Percentiles rank a stretch among this genome's conserved stretches.
Conservation (phyloP, 92 coral and sea anemone genomes). For the Hydrozoanthus gracilis region DNA sequence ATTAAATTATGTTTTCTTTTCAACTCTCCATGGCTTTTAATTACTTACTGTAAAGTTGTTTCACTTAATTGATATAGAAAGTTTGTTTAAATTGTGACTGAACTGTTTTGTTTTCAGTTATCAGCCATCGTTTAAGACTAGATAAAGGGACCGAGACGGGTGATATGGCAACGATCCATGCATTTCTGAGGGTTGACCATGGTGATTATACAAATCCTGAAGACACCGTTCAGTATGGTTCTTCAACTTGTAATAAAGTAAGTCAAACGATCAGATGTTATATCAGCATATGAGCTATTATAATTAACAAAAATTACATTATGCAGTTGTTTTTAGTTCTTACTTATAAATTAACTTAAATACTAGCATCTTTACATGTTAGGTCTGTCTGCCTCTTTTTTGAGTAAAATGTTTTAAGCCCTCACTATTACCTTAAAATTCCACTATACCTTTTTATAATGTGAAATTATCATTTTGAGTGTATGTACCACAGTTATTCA, state of each 20-base stretch:
- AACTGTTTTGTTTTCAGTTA: slow-evolving; percentile 50
- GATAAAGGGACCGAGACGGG: slow-evolving; percentile 82
- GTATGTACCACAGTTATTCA: too few relatives aligned
- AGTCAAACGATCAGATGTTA: not conserved
- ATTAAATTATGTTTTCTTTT: not conserved
- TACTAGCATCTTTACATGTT: too few relatives aligned
- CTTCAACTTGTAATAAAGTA: slow-evolving; percentile 77
- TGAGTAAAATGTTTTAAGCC: too few relatives aligned
- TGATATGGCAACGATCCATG: too few relatives aligned
- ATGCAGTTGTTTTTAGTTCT: not conserved
- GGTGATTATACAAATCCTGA: slow-evolving; percentile 51
- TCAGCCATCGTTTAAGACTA: slow-evolving; percentile 70
- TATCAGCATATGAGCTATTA: not conserved
- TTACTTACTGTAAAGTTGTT: too few relatives aligned
- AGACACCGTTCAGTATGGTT: slow-evolving; percentile 74
- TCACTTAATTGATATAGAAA: not conserved
- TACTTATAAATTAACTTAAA: too few relatives aligned
- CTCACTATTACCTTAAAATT: too few relatives aligned
- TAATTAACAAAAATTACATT: not conserved
- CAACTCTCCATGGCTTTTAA: too few relatives aligned
- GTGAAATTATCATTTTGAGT: too few relatives aligned
- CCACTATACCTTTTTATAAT: too few relatives aligned
- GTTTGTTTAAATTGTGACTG: too few relatives aligned
- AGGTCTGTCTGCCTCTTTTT: too few relatives aligned
- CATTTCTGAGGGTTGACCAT: slow-evolving; percentile 60